These are phyloP conservation scores for Buphagus erythrorhynchus DNA, from an alignment of 2,797 vertebrate species.

Conservation along the genomic window DNA sequence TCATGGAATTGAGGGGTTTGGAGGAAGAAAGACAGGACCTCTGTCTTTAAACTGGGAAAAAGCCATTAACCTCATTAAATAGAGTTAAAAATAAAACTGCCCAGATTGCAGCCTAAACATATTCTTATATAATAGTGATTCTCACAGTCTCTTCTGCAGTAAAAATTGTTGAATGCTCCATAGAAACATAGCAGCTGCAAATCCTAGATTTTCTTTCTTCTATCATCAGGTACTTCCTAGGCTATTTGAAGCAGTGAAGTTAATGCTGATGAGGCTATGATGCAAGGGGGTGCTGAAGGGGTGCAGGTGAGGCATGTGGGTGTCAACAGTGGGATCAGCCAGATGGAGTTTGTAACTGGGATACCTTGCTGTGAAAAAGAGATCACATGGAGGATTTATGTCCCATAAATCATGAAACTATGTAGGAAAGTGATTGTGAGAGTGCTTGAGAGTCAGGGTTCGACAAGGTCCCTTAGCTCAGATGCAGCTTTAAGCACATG, in stretches of 20 bases:
- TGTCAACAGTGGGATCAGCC: rapidly evolving
- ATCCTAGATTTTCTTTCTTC: neutral
- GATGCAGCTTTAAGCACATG: neutral
- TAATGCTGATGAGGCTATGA: neutral
- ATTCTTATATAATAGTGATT: neutral
- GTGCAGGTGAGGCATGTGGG: rapidly evolving
- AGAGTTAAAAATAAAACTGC: neutral
- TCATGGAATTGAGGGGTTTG: neutral
- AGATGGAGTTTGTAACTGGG: neutral
- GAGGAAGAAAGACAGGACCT: neutral
- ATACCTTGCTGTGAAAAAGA: neutral
- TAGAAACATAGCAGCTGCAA: neutral
- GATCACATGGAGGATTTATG: neutral
- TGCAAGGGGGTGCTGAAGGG: neutral
- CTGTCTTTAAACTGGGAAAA: neutral
- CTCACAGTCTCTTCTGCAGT: neutral
- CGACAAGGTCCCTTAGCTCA: neutral
- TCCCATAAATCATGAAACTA: neutral
- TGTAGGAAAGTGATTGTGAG: neutral
- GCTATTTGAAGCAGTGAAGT: neutral
- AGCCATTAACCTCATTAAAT: neutral
- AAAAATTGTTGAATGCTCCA: neutral
- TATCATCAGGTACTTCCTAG: neutral
- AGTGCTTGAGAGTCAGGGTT: neutral
- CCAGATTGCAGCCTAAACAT: neutral